phyloP scores from a whole-genome alignment of 2,113 vertebrate genomes.

The Strix uralensis region DNA sequence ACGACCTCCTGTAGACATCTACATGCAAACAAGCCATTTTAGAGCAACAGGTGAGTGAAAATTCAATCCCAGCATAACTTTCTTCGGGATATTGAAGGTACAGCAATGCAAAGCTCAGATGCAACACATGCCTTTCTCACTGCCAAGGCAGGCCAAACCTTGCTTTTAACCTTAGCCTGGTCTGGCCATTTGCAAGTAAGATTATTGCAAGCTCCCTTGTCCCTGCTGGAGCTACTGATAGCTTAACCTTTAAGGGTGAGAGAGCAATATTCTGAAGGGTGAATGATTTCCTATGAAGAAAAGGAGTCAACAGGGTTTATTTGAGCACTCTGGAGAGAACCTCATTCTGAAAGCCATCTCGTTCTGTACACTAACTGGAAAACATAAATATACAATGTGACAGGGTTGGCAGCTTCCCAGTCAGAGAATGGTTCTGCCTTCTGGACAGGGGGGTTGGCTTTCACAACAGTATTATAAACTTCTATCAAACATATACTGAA shows the following conservation, averaged over 20 bases:
- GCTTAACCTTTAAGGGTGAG: slow-evolving; percentile 2
- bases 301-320: slow-evolving; percentile 6
- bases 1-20: neutral
- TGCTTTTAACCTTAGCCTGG: neutral
- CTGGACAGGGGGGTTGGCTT: slow-evolving; percentile 70
- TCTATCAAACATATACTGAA: slow-evolving; percentile 81
- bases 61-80: neutral
- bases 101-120: neutral
- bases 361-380: slow-evolving; percentile 36
- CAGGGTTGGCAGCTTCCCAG: slow-evolving; percentile 76
- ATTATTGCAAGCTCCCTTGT: neutral
- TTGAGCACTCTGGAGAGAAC: neutral
- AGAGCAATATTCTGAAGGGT: neutral
- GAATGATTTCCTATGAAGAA: neutral
- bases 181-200: neutral
- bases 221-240: neutral
- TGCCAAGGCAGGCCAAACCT: neutral
- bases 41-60: neutral
- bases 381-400: slow-evolving; percentile 76
- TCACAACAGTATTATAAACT: slow-evolving; percentile 77
- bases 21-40: neutral
- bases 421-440: slow-evolving; percentile 67
- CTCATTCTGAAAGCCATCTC: slow-evolving; percentile 50
- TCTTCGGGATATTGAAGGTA: neutral
- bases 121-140: neutral